Evolutionary conservation across 1,140 invertebrate species (phyloP).

Genomic region (Micrasema minimum): DNA sequence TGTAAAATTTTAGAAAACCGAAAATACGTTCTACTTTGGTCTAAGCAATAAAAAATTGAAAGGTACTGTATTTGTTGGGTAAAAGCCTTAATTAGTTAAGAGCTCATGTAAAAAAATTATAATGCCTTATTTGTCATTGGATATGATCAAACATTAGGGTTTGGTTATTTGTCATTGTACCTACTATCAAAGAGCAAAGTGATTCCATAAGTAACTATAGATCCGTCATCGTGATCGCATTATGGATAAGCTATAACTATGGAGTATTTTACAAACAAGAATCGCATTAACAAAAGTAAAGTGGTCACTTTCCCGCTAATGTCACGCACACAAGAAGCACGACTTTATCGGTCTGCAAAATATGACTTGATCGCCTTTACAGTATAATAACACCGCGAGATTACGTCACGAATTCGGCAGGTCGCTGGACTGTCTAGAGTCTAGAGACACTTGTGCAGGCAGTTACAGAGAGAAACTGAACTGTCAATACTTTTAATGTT

Average conservation of each 20-base stretch:
- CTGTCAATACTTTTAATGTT: no score
- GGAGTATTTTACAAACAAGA: not conserved
- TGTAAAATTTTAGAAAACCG: no score
- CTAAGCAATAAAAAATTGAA: no score
- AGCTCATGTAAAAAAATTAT: no score
- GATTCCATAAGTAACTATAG: not conserved
- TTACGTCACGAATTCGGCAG: not conserved
- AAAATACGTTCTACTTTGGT: no score
- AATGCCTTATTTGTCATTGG: not conserved
- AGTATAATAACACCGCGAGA: not conserved
- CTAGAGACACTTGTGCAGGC: no score
- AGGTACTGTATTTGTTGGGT: no score
- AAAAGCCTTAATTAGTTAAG: no score
- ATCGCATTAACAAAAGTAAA: constrained; percentile 13
- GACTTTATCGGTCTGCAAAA: constrained; percentile 4
- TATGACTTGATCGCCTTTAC: constrained; percentile 6
- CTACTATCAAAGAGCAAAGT: not conserved
- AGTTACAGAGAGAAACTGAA: no score
- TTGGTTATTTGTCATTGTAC: not conserved
- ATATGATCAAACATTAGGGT: no score
- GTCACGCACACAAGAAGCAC: not conserved
- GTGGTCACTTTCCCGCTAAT: constrained; percentile 29
- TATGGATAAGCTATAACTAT: not conserved
- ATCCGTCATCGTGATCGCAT: not conserved
- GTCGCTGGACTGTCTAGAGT: constrained; percentile 10